Conservation (phyloP, 2,113 vertebrate genomes). For the Paramormyrops kingsleyae region DNA sequence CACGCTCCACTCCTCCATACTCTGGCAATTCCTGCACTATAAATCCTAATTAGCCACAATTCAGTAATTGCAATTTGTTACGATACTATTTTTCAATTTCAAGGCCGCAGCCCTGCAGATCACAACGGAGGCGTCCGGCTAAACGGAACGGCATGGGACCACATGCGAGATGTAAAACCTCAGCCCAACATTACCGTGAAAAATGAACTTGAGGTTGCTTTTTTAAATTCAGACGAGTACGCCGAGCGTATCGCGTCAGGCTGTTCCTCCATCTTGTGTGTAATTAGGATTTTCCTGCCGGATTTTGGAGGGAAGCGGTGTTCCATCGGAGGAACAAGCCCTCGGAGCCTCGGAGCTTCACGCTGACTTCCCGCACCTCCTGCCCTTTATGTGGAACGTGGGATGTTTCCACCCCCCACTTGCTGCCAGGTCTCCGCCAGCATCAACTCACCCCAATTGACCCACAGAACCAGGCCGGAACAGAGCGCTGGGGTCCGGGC, state of each 20-base stretch:
- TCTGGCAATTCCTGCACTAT: neutral
- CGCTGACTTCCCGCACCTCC: neutral
- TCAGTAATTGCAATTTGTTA: neutral
- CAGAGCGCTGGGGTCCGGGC: neutral
- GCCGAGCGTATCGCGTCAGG: neutral
- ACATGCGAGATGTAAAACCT: neutral
- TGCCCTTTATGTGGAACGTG: neutral
- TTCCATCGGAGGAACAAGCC: neutral
- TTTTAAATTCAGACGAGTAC: neutral
- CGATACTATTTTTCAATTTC: neutral
- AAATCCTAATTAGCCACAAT: neutral
- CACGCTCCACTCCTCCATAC: neutral
- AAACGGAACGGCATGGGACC: neutral
- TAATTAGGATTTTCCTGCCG: neutral
- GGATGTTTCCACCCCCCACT: neutral
- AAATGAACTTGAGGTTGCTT: neutral
- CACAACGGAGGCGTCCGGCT: neutral
- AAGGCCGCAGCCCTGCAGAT: neutral
- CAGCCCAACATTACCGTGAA: neutral
- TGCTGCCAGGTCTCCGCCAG: neutral
- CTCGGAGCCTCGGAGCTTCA: neutral
- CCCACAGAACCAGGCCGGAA: neutral
- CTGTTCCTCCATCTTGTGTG: neutral
- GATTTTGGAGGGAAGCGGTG: neutral
- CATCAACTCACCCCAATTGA: neutral